Evolutionary conservation across 2,888 invertebrate species (phyloP).

Genomic region (Macrosoma leucophasiata): DNA sequence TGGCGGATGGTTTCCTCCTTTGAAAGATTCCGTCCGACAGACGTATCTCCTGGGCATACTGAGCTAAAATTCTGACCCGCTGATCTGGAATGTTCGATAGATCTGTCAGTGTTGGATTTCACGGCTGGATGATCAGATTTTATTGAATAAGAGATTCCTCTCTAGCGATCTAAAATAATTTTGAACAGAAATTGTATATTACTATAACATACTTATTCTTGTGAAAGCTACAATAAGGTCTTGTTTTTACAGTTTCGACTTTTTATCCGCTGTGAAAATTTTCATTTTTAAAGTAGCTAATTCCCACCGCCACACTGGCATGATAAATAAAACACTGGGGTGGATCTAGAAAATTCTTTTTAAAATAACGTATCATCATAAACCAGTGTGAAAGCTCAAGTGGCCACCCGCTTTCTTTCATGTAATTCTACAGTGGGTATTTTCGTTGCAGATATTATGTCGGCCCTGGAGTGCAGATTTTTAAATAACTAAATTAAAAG

Average conservation of each 20-base stretch:
- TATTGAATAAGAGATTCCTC: no score
- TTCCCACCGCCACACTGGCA: no score
- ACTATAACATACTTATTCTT: no score
- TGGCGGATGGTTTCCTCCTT: conserved; percentile 40
- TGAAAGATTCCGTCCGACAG: conserved; percentile 47
- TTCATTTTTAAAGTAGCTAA: no score
- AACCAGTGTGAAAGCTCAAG: conserved; percentile 39
- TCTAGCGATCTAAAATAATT: no score
- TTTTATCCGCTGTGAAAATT: no score
- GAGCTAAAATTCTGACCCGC: conserved; percentile 39
- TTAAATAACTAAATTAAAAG: conserved; percentile 38
- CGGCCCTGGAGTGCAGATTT: conserved; percentile 29
- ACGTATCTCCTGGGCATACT: conserved; percentile 34
- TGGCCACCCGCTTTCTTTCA: conserved; percentile 39
- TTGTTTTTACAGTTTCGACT: no score
- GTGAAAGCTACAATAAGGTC: no score
- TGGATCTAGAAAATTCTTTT: conserved; percentile 29
- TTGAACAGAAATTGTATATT: no score
- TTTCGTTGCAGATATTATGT: conserved; percentile 31
- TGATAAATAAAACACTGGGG: no score
- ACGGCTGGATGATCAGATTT: no score
- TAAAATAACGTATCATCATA: conserved; percentile 37
- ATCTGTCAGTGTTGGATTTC: no score
- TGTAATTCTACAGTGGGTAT: conserved; percentile 33
- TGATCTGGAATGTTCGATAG: conserved; percentile 35